Base-by-base conservation (phyloP, 64 coral and sea anemone species). In the Anthopleura sola region DNA sequence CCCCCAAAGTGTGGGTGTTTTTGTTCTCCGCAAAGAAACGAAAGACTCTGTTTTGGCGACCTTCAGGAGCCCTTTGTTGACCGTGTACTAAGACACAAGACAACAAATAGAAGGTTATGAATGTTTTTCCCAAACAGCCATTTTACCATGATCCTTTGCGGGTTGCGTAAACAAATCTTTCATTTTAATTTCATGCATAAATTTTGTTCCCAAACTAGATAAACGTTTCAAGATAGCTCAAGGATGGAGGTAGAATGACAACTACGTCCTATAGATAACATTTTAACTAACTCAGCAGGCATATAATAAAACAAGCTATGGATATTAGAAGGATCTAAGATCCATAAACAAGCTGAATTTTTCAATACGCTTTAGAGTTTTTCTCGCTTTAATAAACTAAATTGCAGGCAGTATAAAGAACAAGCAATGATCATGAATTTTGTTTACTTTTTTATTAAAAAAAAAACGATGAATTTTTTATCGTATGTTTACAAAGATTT, bases 81-180 rank as follows among this genome's bases (percentile, higher is more conserved):
- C n/a, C n/a, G n/a, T n/a, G n/a, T n/a, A n/a, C n/a, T n/a, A n/a
- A n/a, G n/a, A n/a, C n/a, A n/a, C n/a, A n/a, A n/a, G n/a, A n/a
- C n/a, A n/a, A n/a, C n/a, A n/a, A n/a, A n/a, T n/a, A n/a, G n/a
- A n/a, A n/a, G n/a, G n/a, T n/a, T n/a, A n/a, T 44, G 0, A 44
- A 44, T 44, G 40, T 6, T 44, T 6, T 8, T 2, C 39, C 40
- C 40, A 44, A 44, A 44, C 0, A 44, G 40, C n/a, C 58, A 62
- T 62, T 62, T 62, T 62, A 62, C 58, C 58, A 62, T 62, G 58
- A 62, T 62, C 58, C 58, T 62, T 62, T 62, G 58, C 58, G 58
- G 58, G 58, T 62, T 62, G 16, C 24, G n/a, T 62, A 28, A 4
- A 8, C 58, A 62, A 62, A 26, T 14, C 5, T 62, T 62, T 24